Evolutionary conservation across 2,888 invertebrate genomes (phyloP), one percentile per base, ranked within the genome.

Genomic region (Himalopsyche tibetana): DNA sequence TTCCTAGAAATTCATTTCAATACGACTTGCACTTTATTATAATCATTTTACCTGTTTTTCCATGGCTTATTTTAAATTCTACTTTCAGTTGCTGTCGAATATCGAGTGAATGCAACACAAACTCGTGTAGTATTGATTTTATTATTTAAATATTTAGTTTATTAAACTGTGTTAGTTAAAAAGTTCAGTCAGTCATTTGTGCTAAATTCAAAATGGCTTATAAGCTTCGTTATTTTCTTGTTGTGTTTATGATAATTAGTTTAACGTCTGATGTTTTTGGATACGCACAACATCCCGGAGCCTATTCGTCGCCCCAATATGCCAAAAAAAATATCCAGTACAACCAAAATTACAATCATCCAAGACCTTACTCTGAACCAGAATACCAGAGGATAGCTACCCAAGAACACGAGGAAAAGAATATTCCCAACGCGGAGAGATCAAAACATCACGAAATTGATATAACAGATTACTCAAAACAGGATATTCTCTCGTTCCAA

Each of bases 301-400:
- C 93, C 2, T 93, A 93, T 82, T 93, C 93, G 0, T 93, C 93
- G 0, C 93, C 93, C 0, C 93, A 93, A 63, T 93, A 93, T 89
- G 93, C 93, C 17, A 93, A 93, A 90, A 93, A 93, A 87, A 92
- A 80, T 38, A 19, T 82, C 4, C 85, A 87, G 17, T 88, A 88
- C 80, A 82, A 84, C 15, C 84, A 88, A 28, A 82, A 84, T 6
- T 88, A 87, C 83, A 82, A 85, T 28, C 85, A 88, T 17, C 88
- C 87, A 5, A 83, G 79, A 63, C 42, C 82, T 15, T 86, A 85
- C 56, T 80, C 84, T 11, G 87, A 86, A 56, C 84, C 84, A 40
- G 85, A 88, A 55, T 88, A 88, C 40, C 88, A 88, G 42, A 88
- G 87, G 55, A 80, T 88, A 12, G 36, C 84, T 28, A 63, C 84